phyloP scores from a whole-genome alignment of 2,113 vertebrate genomes.

The Caranx ignobilis region DNA sequence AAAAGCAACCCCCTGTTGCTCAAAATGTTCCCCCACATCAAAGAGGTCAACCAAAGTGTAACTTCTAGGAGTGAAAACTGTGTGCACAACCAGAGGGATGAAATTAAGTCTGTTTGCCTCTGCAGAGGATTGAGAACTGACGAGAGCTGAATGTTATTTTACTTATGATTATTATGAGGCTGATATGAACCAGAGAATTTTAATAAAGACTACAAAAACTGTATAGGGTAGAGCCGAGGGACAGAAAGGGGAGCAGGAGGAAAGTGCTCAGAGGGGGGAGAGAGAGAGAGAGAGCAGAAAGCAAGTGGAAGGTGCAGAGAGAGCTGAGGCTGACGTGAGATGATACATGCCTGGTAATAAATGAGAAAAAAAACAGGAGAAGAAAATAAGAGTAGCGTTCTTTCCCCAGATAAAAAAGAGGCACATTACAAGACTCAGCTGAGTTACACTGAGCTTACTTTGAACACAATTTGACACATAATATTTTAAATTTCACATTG shows the following conservation, averaged over 20 bases:
- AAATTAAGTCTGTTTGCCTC: slow-evolving; percentile 47
- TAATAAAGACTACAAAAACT: slow-evolving; percentile 45
- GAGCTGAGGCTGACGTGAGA: slow-evolving; percentile 58
- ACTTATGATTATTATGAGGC: slow-evolving; percentile 48
- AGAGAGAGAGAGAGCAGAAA: slow-evolving; percentile 31
- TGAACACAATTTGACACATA: slow-evolving; percentile 54
- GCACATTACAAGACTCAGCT: slow-evolving; percentile 48
- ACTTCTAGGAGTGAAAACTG: slow-evolving; percentile 46
- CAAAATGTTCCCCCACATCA: slow-evolving; percentile 34
- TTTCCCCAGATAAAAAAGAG: slow-evolving; percentile 56
- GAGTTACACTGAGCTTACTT: slow-evolving; percentile 50
- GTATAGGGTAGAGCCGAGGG: slow-evolving; percentile 19
- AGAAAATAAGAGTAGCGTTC: slow-evolving; percentile 44
- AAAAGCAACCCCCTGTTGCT: slow-evolving; percentile 35
- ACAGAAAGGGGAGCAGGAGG: slow-evolving; percentile 38
- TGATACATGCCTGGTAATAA: slow-evolving; percentile 70
- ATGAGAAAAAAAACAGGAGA: slow-evolving; percentile 51
- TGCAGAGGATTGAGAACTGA: slow-evolving; percentile 49
- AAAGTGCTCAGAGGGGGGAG: slow-evolving; percentile 26
- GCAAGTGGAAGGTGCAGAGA: slow-evolving; percentile 43
- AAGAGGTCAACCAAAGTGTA: slow-evolving; percentile 51
- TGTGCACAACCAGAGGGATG: slow-evolving; percentile 9
- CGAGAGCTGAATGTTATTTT: slow-evolving; percentile 47
- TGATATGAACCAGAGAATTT: slow-evolving; percentile 49
- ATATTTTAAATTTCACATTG: slow-evolving; percentile 56